Evolutionary conservation across 2,797 vertebrate species (phyloP).

Genomic region (Megaceryle alcyon): DNA sequence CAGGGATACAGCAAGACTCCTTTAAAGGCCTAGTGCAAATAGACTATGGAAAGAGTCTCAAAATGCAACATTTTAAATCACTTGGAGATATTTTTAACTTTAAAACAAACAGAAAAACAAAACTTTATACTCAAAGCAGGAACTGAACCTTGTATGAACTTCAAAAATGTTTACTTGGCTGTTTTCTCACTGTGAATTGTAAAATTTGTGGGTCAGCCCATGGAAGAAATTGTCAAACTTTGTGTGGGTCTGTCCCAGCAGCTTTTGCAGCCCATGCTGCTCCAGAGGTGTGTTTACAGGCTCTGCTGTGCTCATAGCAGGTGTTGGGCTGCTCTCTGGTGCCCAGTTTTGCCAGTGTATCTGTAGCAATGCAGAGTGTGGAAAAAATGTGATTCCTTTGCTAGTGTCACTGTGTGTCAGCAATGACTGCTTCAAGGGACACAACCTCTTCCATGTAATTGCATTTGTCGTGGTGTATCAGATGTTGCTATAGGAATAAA

Average conservation of each 20-base stretch:
- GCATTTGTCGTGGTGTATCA: not conserved
- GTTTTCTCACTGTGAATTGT: not conserved
- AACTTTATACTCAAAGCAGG: not conserved
- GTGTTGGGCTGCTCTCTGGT: not conserved
- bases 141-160: not conserved
- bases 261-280: not conserved
- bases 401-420: not conserved
- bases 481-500: not conserved
- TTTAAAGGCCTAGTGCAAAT: not conserved
- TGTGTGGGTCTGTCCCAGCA: not conserved
- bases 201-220: not conserved
- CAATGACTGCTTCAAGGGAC: not conserved
- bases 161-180: not conserved
- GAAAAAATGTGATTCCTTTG: not conserved
- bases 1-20: not conserved
- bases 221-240: not conserved
- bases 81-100: not conserved
- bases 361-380: not conserved
- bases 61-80: not conserved
- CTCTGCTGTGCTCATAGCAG: not conserved
- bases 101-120: not conserved
- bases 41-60: not conserved
- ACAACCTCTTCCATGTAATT: rapidly evolving
- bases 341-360: not conserved
- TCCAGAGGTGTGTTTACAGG: not conserved